Evolutionary conservation across 2,113 vertebrate species (phyloP), one percentile per base, ranked within the genome.

Genomic region (Kobus ellipsiprymnus): DNA sequence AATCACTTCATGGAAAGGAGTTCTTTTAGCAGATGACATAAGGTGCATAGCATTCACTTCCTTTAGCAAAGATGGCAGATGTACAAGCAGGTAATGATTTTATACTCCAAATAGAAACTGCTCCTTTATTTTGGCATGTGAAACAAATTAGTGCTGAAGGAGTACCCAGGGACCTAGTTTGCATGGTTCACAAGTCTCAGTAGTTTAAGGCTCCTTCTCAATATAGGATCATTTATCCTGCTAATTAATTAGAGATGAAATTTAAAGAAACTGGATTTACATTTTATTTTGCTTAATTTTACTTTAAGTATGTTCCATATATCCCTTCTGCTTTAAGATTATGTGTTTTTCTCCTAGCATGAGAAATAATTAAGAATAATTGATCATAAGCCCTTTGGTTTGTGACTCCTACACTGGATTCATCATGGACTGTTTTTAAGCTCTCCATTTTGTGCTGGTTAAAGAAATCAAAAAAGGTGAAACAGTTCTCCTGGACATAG

Each of bases 91-190:
- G n/a, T 55, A 52, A 67, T 50, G 95, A 67, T 62, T 95, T 94
- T 97, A 97, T 97, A 95, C 60, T 92, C 60, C 55, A 92, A 54
- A 23, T 40, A 59, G 95, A 85, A 97, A 59, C 40, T 27, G 19
- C 14, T 44, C 21, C 13, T 59, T 21, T 15, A 2, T 40, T 57
- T 71, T 86, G 60, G 7, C 15, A 6, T 57, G 48, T 50, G 48
- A 67, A 50, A 77, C 67, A 91, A 85, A 92, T 25, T 36, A 84
- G 44, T 54, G 46, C 21, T 74, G n/a, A 29, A 62, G 10, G 3
- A 15, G 40, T 64, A 33, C 62, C 97, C 36, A 83, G 97, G 97
- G 97, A 97, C 84, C 67, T 84, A n/a, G 30, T 90, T 94, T 74
- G 11, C 54, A 52, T 29, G 25, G 25, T 29, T 89, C 67, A 54